Conservation (phyloP, 1,140 invertebrate genomes). For the Andrena cerasifolii region DNA sequence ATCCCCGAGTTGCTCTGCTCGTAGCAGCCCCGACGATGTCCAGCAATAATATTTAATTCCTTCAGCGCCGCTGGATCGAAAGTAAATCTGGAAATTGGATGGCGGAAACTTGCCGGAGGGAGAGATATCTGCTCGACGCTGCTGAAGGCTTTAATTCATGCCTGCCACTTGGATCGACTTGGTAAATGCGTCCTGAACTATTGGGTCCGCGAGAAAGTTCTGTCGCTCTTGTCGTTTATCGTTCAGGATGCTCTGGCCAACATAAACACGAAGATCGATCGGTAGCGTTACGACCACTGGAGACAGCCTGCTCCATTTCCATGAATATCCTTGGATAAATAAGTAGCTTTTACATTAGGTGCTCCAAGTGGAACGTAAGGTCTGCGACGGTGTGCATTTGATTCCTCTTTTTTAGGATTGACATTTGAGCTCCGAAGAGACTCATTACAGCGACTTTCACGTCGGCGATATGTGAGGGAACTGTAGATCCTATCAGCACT, state of each 20-base stretch:
- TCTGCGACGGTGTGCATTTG: too few species aligned
- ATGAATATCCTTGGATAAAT: too few species aligned
- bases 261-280: neutral
- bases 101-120: neutral
- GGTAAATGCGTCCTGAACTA: neutral
- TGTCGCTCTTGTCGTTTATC: neutral
- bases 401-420: too few species aligned
- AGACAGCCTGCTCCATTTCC: neutral
- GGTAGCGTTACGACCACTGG: neutral
- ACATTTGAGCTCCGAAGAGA: too few species aligned
- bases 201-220: neutral
- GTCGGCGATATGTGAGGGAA: too few species aligned
- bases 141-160: neutral
- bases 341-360: too few species aligned
- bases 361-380: too few species aligned
- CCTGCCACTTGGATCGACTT: neutral
- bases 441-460: too few species aligned
- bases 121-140: neutral
- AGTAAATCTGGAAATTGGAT: neutral
- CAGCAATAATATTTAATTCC: conserved; percentile 32
- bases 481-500: too few species aligned
- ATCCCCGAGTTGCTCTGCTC: neutral
- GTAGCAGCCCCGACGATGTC: neutral
- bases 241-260: neutral
- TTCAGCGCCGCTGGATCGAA: neutral